Conservation (phyloP, 2,888 invertebrate species). For the Nezara viridula region DNA sequence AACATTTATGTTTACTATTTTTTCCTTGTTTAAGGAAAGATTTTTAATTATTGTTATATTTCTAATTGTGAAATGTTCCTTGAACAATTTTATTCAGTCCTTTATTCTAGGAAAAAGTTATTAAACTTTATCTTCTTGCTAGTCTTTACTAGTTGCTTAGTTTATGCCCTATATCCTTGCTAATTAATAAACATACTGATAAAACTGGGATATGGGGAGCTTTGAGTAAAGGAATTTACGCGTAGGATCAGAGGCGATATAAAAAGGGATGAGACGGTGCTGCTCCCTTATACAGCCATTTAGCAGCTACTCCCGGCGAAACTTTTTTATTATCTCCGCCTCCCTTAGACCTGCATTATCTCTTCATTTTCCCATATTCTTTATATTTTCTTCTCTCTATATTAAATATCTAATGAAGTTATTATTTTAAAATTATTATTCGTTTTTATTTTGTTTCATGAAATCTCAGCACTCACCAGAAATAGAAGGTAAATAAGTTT, state of each 20-base stretch:
- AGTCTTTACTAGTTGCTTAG: neutral
- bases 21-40: too few relatives aligned
- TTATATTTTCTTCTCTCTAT: conserved; percentile 7
- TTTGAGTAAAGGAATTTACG: conserved; percentile 1
- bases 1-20: too few relatives aligned
- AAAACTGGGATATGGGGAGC: neutral
- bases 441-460: neutral
- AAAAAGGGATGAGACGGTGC: neutral
- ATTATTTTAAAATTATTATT: neutral
- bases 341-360: conserved; percentile 20
- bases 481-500: too few relatives aligned
- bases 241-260: conserved; percentile 2
- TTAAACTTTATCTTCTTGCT: neutral
- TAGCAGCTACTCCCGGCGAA: conserved; percentile 34
- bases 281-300: conserved; percentile 49
- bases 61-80: too few relatives aligned
- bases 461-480: neutral
- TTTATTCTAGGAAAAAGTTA: neutral
- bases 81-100: neutral
- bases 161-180: neutral
- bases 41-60: too few relatives aligned
- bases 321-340: conserved; percentile 39
- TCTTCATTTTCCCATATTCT: conserved; percentile 50
- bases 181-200: conserved; percentile 10
- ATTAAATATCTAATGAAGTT: conserved; percentile 18